Evolutionary conservation across 1,140 invertebrate species (phyloP).

Genomic region (Thaumatotibia leucotreta): DNA sequence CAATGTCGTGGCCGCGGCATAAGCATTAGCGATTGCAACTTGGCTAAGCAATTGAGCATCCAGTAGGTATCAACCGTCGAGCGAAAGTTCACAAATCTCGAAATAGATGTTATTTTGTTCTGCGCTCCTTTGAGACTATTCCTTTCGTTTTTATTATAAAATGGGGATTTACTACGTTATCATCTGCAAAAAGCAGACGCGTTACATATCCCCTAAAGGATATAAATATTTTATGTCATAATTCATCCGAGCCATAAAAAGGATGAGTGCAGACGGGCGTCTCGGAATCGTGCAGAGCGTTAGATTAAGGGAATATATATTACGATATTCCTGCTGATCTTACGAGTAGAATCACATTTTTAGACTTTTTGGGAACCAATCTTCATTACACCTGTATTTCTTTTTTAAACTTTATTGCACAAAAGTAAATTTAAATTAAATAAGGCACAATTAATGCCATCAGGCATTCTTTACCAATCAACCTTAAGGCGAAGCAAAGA

Average conservation of each 20-base stretch:
- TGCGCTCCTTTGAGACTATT: conserved; percentile 21
- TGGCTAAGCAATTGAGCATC: too few species aligned
- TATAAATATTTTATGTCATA: conserved; percentile 67
- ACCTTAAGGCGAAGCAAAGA: too few species aligned
- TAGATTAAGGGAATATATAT: conserved; percentile 32
- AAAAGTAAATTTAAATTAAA: too few species aligned
- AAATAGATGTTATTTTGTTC: conserved; percentile 16
- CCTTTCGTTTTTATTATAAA: conserved; percentile 40
- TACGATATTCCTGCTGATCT: conserved; percentile 31
- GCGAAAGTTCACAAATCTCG: background rate
- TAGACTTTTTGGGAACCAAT: too few species aligned
- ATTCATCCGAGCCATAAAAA: conserved; percentile 60
- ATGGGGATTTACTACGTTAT: conserved; percentile 44
- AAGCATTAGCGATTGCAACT: too few species aligned
- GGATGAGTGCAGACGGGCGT: conserved; percentile 31
- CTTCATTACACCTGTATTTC: too few species aligned
- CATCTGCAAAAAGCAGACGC: conserved; percentile 43
- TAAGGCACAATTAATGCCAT: too few species aligned
- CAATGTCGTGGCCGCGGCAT: too few species aligned
- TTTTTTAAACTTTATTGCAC: too few species aligned
- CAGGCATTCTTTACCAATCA: too few species aligned
- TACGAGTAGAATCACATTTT: conserved; percentile 23
- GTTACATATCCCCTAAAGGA: conserved; percentile 51
- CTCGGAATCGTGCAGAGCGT: conserved; percentile 39
- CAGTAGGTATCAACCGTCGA: background rate